Base-by-base conservation (phyloP, 2,888 invertebrate genomes). In the Pollenia amentaria region DNA sequence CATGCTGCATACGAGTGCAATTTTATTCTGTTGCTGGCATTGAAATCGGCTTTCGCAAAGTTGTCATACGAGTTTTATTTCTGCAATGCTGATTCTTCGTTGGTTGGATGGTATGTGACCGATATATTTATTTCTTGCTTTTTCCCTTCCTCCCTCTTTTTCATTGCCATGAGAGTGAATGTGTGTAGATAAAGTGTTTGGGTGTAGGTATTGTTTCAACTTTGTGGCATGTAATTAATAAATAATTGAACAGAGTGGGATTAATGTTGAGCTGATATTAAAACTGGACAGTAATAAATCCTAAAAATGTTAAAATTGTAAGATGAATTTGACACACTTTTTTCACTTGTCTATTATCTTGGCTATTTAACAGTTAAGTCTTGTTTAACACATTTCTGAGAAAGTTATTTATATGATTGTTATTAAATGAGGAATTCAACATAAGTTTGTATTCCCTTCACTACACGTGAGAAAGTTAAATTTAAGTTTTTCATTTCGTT, bases 11-110 rank as follows among this genome's bases (percentile, higher is more conserved):
- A 64, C 44, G 48, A 72, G 16, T 64, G 62, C 46, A 60, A 44
- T 77, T 80, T 85, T 60, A 76, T 67, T 72, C 69, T 75, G 78
- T 81, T 77, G 72, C 80, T 84, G 87, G 84, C 87, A 87, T 87
- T 84, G 87, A 87, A 87, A 87, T 77, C 38, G 72, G 64, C 18
- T 73, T 84, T 81, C 69, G 67, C 62, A 81, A 87, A 87, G 77
- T 87, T 81, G 87, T 84, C 80, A 69, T 51, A 84, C 87, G 77
- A 84, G 77, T 87, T 84, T 84, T 53, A 69, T 87, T 84, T 73
- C 87, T 80, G 73, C 62, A 65, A 67, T 46, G 55, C 21, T 81
- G 57, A 65, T 40, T 65, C 81, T 81, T 77, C 51, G 70, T 85
- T 75, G 60, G 70, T 44, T 76, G 77, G 44, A 40, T 87, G 87